A percentile compares a stretch with the other conserved stretches of the same genome.
These are phyloP conservation scores for Zaprionus inermis DNA, from an alignment of 1,140 invertebrate species.

Conservation along the genomic window DNA sequence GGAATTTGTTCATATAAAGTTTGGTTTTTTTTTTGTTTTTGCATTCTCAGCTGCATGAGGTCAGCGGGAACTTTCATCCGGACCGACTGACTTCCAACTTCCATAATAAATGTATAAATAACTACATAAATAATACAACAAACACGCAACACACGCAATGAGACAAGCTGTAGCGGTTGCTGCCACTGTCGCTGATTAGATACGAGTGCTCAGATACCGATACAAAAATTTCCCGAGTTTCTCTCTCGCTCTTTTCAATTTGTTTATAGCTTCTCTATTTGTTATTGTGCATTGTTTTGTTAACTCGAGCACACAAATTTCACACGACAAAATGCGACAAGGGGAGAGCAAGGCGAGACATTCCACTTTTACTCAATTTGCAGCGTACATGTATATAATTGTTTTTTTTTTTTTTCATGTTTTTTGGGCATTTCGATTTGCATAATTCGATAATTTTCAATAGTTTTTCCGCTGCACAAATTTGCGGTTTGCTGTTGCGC, in stretches of 20 bases:
- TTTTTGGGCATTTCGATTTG: conserved; percentile 37
- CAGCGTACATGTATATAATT: background rate
- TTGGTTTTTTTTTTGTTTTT: conserved; percentile 11
- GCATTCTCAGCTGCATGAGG: conserved; percentile 61
- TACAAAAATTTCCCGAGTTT: conserved; percentile 36
- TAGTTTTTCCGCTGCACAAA: conserved; percentile 3
- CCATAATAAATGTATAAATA: conserved; percentile 69
- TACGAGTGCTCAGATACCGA: conserved; percentile 45
- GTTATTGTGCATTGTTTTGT: conserved; percentile 50
- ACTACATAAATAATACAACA: conserved; percentile 54
- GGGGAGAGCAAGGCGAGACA: background rate
- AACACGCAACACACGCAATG: conserved; percentile 61
- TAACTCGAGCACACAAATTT: conserved; percentile 23
- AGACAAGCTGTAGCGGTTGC: conserved; percentile 70
- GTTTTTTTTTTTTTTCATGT: conserved; percentile 13
- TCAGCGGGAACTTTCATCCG: conserved; percentile 57
- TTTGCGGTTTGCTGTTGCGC: conserved; percentile 22
- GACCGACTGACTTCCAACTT: conserved; percentile 41
- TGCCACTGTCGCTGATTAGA: conserved; percentile 70
- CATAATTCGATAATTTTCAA: conserved; percentile 32
- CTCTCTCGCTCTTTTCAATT: conserved; percentile 25
- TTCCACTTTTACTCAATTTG: conserved; percentile 39
- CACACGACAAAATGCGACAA: conserved; percentile 16
- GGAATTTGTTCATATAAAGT: conserved; percentile 26
- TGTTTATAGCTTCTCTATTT: conserved; percentile 40